Percentiles rank a stretch among this genome's conserved stretches.
These are phyloP conservation scores for Pithecia hirsuta DNA, from an alignment of 2,797 vertebrate species.

Conservation along the genomic window DNA sequence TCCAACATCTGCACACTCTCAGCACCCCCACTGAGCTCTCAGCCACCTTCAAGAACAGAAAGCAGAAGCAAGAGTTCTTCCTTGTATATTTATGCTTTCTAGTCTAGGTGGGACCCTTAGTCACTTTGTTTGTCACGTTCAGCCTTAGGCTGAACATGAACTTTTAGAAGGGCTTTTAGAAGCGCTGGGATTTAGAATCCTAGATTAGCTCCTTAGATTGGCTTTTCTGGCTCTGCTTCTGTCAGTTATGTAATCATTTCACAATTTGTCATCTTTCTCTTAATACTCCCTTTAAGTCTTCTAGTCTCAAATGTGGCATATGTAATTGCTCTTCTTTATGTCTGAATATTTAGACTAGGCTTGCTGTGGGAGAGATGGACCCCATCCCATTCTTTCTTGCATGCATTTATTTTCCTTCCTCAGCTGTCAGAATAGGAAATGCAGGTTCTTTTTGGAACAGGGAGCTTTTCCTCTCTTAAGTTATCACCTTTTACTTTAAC, in stretches of 20 bases:
- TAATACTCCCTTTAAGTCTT: not conserved
- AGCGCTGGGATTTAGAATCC: not conserved
- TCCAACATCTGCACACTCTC: not conserved
- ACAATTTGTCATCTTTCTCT: slow-evolving; percentile 44
- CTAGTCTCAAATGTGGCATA: not conserved
- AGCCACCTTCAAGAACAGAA: slow-evolving; percentile 30
- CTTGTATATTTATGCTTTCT: not conserved
- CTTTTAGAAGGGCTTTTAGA: not conserved
- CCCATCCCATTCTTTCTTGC: not conserved
- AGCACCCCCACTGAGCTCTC: not conserved
- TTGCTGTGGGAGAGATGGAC: slow-evolving; percentile 23
- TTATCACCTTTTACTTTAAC: slow-evolving; percentile 22
- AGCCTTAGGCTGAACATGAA: not conserved
- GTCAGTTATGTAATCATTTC: not conserved
- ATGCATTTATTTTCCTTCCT: slow-evolving; percentile 33
- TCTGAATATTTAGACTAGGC: slow-evolving; percentile 30
- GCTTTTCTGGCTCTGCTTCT: slow-evolving; percentile 22
- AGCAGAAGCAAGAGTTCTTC: not conserved
- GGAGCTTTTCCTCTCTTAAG: slow-evolving; percentile 16
- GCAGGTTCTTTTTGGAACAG: slow-evolving; percentile 6
- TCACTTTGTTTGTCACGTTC: slow-evolving; percentile 1
- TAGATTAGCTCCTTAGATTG: not conserved
- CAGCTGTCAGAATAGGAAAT: slow-evolving; percentile 20
- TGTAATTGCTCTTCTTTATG: slow-evolving; percentile 19
- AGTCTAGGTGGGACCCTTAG: not conserved